Percentiles rank a stretch among this genome's conserved stretches.
Conservation (phyloP, 2,113 vertebrate genomes). For the Paramormyrops kingsleyae region DNA sequence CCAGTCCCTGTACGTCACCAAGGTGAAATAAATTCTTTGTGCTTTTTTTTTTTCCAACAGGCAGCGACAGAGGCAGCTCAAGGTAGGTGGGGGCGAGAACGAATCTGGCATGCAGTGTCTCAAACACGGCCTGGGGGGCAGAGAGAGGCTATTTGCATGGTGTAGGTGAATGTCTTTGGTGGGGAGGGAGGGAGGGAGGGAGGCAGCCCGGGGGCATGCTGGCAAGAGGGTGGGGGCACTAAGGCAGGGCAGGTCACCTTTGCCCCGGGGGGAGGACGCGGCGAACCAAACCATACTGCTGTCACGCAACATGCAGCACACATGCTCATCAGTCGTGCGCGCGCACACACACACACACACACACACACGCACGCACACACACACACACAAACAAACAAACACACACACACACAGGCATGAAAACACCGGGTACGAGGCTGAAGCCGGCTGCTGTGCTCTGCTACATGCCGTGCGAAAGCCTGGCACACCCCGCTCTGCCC, state of each 20-base stretch:
- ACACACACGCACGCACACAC: not conserved
- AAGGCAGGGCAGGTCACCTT: not conserved
- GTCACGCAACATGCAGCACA: not conserved
- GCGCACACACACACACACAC: not conserved
- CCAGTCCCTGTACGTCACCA: not conserved
- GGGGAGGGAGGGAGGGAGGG: not conserved
- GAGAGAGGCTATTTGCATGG: conserved; percentile 1
- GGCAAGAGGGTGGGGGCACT: not conserved
- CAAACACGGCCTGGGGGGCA: not conserved
- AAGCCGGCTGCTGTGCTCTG: not conserved
- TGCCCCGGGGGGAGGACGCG: not conserved
- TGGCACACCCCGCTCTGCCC: not conserved
- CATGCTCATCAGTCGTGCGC: not conserved
- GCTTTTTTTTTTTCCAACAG: not conserved
- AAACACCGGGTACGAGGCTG: not conserved
- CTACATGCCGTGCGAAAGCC: not conserved
- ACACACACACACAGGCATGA: not conserved
- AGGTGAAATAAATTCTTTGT: not conserved
- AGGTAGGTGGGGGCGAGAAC: not conserved
- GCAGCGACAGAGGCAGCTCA: not conserved
- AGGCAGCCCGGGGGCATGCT: not conserved
- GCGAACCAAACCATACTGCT: not conserved
- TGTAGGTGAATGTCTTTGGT: not conserved
- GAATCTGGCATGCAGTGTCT: not conserved
- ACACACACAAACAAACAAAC: not conserved